phyloP scores from a whole-genome alignment of 2,113 vertebrate genomes.

The Sceloporus tristichus region DNA sequence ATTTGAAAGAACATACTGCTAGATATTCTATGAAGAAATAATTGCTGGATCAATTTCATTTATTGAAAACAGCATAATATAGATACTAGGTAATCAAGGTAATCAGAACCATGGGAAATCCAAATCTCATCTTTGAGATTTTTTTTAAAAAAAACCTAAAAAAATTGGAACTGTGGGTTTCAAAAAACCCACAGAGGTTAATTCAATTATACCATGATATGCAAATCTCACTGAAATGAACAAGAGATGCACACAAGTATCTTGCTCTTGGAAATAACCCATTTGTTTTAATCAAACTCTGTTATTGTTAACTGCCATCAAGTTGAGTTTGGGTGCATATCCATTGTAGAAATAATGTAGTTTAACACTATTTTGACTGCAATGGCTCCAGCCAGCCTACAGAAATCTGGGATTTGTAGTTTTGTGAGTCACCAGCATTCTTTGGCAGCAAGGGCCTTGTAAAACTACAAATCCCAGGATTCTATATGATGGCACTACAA shows the following conservation, averaged over 20 bases:
- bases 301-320: too few relatives aligned
- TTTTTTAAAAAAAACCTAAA: neutral
- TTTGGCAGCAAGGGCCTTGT: too few relatives aligned
- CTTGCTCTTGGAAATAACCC: neutral
- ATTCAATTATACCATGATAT: neutral
- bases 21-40: neutral
- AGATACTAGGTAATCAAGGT: neutral
- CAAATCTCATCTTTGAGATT: neutral
- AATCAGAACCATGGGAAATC: neutral
- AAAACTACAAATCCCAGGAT: too few relatives aligned
- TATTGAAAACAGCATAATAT: neutral
- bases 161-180: neutral
- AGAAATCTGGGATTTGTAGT: too few relatives aligned
- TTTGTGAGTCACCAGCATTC: too few relatives aligned
- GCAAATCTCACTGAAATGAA: neutral
- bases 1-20: neutral
- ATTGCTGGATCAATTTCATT: neutral
- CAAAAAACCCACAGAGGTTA: neutral
- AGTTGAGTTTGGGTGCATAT: too few relatives aligned
- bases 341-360: too few relatives aligned
- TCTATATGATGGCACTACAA: too few relatives aligned
- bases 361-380: too few relatives aligned
- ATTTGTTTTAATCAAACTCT: neutral
- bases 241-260: neutral
- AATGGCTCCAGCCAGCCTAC: too few relatives aligned